Percentiles rank a stretch among this genome's conserved stretches.
Evolutionary conservation across 2,797 vertebrate genomes (phyloP).

Genomic region (Sebastiscus albofasciatus): DNA sequence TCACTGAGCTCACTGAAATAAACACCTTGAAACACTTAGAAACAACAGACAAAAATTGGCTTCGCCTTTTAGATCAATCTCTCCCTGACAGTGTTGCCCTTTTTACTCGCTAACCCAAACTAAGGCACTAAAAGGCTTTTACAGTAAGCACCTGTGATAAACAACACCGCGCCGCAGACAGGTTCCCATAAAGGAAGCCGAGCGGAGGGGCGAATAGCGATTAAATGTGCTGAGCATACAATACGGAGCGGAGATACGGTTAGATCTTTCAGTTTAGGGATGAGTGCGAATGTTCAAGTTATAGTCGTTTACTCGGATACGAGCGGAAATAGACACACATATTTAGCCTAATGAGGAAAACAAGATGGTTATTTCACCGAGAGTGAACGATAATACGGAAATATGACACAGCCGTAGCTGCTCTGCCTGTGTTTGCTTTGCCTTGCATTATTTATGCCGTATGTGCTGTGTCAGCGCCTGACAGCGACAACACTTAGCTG

Average conservation of each 20-base stretch:
- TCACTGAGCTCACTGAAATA: constrained; percentile 58
- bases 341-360: constrained; percentile 49
- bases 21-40: constrained; percentile 61
- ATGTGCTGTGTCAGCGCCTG: constrained; percentile 79
- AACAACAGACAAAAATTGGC: constrained; percentile 52
- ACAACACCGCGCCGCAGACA: constrained; percentile 51
- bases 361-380: background rate
- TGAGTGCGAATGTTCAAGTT: constrained; percentile 2
- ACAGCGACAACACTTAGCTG: constrained; percentile 73
- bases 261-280: constrained; percentile 2
- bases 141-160: constrained; percentile 74
- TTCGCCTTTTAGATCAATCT: constrained; percentile 69
- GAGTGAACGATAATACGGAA: constrained; percentile 25
- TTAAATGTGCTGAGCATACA: constrained; percentile 55
- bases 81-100: constrained; percentile 62
- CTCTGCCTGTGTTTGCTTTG: constrained; percentile 59
- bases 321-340: constrained; percentile 8
- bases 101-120: constrained; percentile 66
- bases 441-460: constrained; percentile 78
- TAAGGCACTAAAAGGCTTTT: constrained; percentile 74
- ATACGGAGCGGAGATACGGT: background rate
- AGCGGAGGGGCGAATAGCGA: constrained; percentile 38
- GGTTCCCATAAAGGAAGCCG: constrained; percentile 59
- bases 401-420: constrained; percentile 50
- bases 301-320: constrained; percentile 14